Conservation (phyloP, 2,113 vertebrate genomes). For the Myxocyprinus asiaticus region DNA sequence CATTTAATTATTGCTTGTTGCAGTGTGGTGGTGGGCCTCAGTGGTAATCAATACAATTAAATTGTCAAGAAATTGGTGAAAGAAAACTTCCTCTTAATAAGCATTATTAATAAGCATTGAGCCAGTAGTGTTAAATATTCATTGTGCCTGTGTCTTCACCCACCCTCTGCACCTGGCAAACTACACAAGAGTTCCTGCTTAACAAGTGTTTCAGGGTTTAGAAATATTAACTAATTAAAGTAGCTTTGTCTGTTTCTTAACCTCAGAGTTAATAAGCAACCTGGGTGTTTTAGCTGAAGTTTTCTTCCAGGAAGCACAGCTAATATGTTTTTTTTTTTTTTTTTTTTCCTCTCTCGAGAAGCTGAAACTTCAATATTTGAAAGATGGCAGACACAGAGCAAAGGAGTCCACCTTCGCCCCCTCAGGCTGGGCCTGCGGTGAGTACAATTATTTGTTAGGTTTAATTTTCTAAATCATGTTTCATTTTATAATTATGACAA, state of each 20-base stretch:
- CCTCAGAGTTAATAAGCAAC: neutral
- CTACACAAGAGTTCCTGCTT: neutral
- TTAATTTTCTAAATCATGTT: neutral
- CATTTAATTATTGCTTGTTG: no score
- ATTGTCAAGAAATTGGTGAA: neutral
- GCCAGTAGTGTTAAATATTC: neutral
- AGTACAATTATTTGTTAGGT: conserved; percentile 34
- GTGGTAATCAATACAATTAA: neutral
- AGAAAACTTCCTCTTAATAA: neutral
- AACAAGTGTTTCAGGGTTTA: neutral
- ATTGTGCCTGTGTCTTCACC: neutral
- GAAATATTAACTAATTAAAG: neutral
- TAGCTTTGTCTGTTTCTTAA: neutral
- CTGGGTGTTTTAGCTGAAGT: neutral
- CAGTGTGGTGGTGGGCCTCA: neutral
- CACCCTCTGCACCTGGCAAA: neutral
- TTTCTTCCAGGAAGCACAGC: neutral
- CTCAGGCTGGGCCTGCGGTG: conserved; percentile 67
- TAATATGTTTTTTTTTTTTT: neutral
- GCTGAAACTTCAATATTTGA: neutral
- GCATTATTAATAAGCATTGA: neutral
- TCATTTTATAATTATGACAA: neutral
- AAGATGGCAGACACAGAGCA: conserved; percentile 76
- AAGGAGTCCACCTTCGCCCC: conserved; percentile 61
- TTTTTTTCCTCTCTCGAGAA: neutral